phyloP scores from a whole-genome alignment of 37 sponge, comb jelly and placozoan genomes.

The Ianthella basta region DNA sequence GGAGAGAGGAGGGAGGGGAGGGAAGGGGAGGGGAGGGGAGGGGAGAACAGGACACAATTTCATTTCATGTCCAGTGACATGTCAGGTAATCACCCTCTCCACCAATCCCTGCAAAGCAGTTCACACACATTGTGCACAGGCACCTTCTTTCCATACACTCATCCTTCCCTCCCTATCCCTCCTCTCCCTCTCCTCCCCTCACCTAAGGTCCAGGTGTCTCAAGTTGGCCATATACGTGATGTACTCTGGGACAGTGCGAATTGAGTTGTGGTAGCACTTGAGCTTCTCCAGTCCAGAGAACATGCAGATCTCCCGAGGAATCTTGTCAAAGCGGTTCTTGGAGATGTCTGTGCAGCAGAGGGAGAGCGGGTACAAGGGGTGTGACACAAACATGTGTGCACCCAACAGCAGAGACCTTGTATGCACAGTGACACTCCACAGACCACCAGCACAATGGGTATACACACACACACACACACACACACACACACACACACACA shows the following conservation, averaged over 20 bases:
- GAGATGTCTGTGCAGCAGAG: constrained; percentile 57
- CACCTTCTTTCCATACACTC: too few species aligned
- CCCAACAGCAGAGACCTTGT: background rate
- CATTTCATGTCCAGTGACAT: background rate
- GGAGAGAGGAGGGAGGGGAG: constrained; percentile 15
- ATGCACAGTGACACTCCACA: background rate
- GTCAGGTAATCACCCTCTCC: too few species aligned
- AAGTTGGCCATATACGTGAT: constrained; percentile 51
- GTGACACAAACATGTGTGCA: background rate
- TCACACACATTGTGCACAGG: too few species aligned
- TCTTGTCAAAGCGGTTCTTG: constrained; percentile 68
- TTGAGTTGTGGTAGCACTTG: constrained; percentile 61
- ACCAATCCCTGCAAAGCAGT: too few species aligned
- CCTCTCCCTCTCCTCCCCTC: background rate
- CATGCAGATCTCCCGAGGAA: constrained; percentile 58
- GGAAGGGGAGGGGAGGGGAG: background rate
- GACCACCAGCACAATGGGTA: background rate
- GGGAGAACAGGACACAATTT: background rate
- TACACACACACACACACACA: constrained; percentile 3
- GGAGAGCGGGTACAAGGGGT: background rate
- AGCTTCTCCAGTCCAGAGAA: constrained; percentile 58
- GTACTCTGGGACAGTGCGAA: constrained; percentile 61
- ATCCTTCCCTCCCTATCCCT: too few species aligned
- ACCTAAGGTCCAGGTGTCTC: constrained; percentile 69
- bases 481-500: background rate